Base-by-base conservation (phyloP, 2,888 invertebrate species). In the Amaurobius ferox region DNA sequence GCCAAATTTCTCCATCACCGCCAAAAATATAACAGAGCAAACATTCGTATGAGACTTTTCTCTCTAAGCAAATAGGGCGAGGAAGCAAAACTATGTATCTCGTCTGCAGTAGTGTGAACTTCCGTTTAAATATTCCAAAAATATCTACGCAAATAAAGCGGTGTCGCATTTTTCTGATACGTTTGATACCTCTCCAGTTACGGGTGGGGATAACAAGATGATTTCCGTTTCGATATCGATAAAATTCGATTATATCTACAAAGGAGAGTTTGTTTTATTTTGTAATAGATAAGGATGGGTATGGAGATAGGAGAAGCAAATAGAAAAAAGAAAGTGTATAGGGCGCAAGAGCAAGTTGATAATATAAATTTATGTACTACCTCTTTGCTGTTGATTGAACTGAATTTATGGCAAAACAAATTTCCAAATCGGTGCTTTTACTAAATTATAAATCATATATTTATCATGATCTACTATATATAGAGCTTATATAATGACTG, bases 211-310 rank as follows among this genome's bases (percentile, higher is more conserved):
- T 55, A 55, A 16, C 5, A 23, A 6, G 13, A 55, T 55, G 55
- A 55, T 55, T 55, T 11, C 23, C 55, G 19, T n/a, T 11, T 23
- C 6, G 55, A 55, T 55, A 55, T 55, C 44, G 23, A 55, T n/a
- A n/a, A 55, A 55, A 23, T 55, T 55, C 55, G 55, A 55, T 55
- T 55, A 55, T 11, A 55, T 55, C 23, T 55, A 16, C 5, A 55
- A 19, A 23, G 55, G 55, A 23, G 23, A 23, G 55, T 55, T 23
- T 55, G 23, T 55, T 55, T 55, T 55, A 55, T 55, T 55, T 23
- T 55, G 19, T 5, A 23, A 55, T 23, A 55, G 55, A 55, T 55
- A 55, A 55, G 13, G 55, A 23, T 23, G 23, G 11, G 11, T 23
- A 1, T 23, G 23, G 55, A 55, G 23, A 55, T 23, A 55, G 55